Evolutionary conservation across 2,797 vertebrate genomes (phyloP).

Genomic region (Taenioides sp.): DNA sequence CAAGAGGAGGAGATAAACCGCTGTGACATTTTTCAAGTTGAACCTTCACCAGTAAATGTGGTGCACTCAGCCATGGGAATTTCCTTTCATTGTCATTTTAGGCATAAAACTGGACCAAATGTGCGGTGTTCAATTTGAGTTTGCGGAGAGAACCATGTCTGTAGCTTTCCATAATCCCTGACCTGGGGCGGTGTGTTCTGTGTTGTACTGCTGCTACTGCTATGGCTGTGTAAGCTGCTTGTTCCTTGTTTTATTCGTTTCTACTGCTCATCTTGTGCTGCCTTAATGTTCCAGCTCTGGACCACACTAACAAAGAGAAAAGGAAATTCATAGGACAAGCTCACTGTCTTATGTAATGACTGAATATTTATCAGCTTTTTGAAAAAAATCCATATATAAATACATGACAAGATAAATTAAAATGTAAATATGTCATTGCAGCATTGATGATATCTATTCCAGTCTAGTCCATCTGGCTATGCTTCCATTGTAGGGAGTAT

Average conservation of each 20-base stretch:
- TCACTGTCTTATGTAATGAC: not conserved
- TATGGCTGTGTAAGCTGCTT: slow-evolving; percentile 1
- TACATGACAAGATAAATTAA: too few species aligned
- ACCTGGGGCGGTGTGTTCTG: slow-evolving; percentile 12
- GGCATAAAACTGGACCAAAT: slow-evolving; percentile 26
- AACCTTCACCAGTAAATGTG: slow-evolving; percentile 27
- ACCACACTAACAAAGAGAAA: not conserved
- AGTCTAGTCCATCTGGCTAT: too few species aligned
- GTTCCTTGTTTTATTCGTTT: slow-evolving; percentile 3
- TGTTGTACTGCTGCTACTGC: not conserved
- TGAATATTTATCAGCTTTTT: not conserved
- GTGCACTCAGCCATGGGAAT: slow-evolving; percentile 8
- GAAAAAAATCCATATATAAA: not conserved
- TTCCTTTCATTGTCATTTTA: slow-evolving; percentile 22
- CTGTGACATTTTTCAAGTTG: slow-evolving; percentile 26
- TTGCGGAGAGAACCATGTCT: slow-evolving; percentile 6
- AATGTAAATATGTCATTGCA: too few species aligned
- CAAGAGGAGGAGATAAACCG: slow-evolving; percentile 31
- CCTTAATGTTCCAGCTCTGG: not conserved
- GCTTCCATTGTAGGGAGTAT: too few species aligned
- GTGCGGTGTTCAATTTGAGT: slow-evolving; percentile 16
- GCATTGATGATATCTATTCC: too few species aligned
- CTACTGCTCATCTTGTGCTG: not conserved
- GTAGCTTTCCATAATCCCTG: slow-evolving; percentile 14
- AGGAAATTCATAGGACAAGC: not conserved